Base-by-base conservation (phyloP, 2,888 invertebrate species). In the Cancer borealis region DNA sequence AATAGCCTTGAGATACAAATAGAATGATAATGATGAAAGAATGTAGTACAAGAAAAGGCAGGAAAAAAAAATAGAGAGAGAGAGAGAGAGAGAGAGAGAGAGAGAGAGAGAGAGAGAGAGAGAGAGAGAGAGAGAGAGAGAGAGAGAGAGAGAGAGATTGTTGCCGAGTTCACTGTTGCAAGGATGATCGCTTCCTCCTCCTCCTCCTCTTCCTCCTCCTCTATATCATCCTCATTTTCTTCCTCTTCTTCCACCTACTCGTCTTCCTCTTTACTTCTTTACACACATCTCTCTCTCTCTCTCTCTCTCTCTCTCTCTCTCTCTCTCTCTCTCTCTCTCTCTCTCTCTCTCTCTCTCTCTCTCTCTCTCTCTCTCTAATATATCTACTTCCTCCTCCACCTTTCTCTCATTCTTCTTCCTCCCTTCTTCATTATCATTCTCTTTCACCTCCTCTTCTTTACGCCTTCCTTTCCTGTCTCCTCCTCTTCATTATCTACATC, bases 51-150 rank as follows among this genome's bases (percentile, higher is more conserved):
- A 90, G 90, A 49, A 49, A 90, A 49, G 49, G 49, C 17, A 6
- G 21, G 90, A 90, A 49, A 90, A 54, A 90, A 54, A 90, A 54
- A 90, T 54, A 90, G 90, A 90, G 90, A 90, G 49, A 17, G n/a
- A 21, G 90, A 90, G 49, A 49, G 17, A 49, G 90, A 90, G 90
- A 90, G 90, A 90, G 90, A 90, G 90, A 90, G 90, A 90, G 90
- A 90, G 90, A 90, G 90, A 90, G 90, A 90, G 90, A 90, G 47
- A 46, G 90, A 90, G 39, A 46, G 88, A 46, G 88, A 46, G 46
- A 39, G 26, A 39, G 45, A 39, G 45, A 88, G 88, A 88, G 39
- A 88, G 88, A 45, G 4, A 88, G 8, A 88, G 45, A 88, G 45
- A 45, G 26, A 88, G 88, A 39, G 39, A 45, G 39, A 30, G 39